Evolutionary conservation across 2,888 invertebrate species (phyloP), one percentile per base, ranked within the genome.

Genomic region (Keiferia lycopersicella): DNA sequence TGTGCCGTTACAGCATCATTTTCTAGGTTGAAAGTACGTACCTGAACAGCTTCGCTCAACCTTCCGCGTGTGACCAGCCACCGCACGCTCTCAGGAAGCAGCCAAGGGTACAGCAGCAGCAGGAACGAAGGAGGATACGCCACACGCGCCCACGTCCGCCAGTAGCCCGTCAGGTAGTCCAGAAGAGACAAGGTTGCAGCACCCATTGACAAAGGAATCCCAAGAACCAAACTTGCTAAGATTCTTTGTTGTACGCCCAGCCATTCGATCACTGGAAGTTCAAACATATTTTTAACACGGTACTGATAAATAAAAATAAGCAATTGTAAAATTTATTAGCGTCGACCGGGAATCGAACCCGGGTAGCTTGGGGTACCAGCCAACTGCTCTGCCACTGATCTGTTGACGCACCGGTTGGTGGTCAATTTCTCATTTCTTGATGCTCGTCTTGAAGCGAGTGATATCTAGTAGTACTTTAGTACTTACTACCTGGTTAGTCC

Each of bases 241-340:
- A 96, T 95, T 45, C 97, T 92, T 61, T 94, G 93, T 66, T 93
- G 93, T 11, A 95, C 95, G 0, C 96, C 96, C 30, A 96, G 94
- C 84, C 96, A 92, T 81, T 97, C 97, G 69, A 96, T 94, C 78
- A 94, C 96, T 95, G 84, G 0, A 85, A 85, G 18, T 18, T 48
- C 3, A 18, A 48, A 61, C 51, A 16, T 16, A 2, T 14, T 14
- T n/a, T 30, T 7, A 22, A 11, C n/a, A n/a, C n/a, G n/a, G n/a
- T n/a, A n/a, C n/a, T n/a, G n/a, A n/a, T n/a, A n/a, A n/a, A n/a
- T n/a, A n/a, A n/a, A n/a, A n/a, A n/a, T n/a, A n/a, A n/a, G n/a
- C n/a, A n/a, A n/a, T n/a, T n/a, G n/a, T n/a, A n/a, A n/a, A n/a
- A n/a, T n/a, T n/a, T n/a, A n/a, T n/a, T n/a, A n/a, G n/a, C n/a